Conservation (phyloP, 2,888 invertebrate species). For the Parelbella ahira region DNA sequence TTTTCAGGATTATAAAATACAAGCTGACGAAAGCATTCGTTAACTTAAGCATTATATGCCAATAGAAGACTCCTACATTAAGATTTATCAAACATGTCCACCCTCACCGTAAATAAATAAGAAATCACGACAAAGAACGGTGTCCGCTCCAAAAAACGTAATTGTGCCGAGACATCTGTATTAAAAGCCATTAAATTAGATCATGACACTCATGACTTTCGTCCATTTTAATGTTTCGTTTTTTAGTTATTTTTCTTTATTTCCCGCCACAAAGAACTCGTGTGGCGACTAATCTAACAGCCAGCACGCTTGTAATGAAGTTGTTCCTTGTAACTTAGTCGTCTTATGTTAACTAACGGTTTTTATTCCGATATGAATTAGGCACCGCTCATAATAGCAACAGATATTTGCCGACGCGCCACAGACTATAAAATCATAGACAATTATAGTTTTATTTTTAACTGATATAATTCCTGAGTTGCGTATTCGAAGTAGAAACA, state of each 20-base stretch:
- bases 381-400: constrained; percentile 57
- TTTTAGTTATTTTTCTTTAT: constrained; percentile 24
- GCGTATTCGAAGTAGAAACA: too few species aligned
- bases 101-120: constrained; percentile 26
- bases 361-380: constrained; percentile 61
- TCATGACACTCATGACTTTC: constrained; percentile 49
- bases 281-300: constrained; percentile 43
- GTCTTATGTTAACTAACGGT: constrained; percentile 39
- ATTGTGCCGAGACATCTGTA: constrained; percentile 42
- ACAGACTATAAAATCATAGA: constrained; percentile 39
- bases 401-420: constrained; percentile 43
- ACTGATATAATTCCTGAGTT: too few species aligned
- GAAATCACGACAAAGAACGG: constrained; percentile 26
- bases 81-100: not conserved
- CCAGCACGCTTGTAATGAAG: constrained; percentile 51
- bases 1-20: too few species aligned
- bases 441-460: too few species aligned
- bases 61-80: not conserved
- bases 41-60: too few species aligned
- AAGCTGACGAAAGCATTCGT: too few species aligned
- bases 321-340: constrained; percentile 39
- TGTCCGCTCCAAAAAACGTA: constrained; percentile 27
- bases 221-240: constrained; percentile 25
- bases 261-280: constrained; percentile 46
- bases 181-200: constrained; percentile 52